Conservation (phyloP, 2,888 invertebrate genomes). For the Athrips mouffetella region DNA sequence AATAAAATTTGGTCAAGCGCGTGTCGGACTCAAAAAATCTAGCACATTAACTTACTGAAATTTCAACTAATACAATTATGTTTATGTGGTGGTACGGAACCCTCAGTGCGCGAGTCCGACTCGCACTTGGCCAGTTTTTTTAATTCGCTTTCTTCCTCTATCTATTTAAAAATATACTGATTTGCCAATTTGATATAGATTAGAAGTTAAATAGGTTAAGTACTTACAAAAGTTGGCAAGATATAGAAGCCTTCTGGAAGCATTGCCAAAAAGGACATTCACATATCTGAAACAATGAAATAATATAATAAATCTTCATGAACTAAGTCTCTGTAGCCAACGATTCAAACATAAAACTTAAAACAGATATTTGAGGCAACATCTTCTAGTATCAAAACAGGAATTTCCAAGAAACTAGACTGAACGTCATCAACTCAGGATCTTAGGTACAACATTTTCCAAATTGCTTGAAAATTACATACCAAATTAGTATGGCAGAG, state of each 20-base stretch:
- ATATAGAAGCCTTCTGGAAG: neutral
- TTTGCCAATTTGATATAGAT: neutral
- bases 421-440: neutral
- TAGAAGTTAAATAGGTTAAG: neutral
- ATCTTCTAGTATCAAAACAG: neutral
- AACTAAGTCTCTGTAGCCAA: neutral
- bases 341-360: too few relatives aligned
- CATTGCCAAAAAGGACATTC: neutral
- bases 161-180: neutral
- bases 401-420: neutral
- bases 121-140: too few relatives aligned
- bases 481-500: slow-evolving; percentile 24
- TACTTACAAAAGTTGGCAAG: neutral
- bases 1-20: too few relatives aligned
- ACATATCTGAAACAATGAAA: slow-evolving; percentile 1
- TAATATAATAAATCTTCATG: neutral
- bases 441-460: neutral
- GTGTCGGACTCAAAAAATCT: too few relatives aligned
- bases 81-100: too few relatives aligned
- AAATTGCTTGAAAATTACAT: neutral
- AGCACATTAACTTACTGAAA: too few relatives aligned
- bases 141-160: too few relatives aligned
- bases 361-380: neutral
- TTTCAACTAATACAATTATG: too few relatives aligned
- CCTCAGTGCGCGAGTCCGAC: too few relatives aligned